Evolutionary conservation across 2,113 vertebrate species (phyloP), one percentile per base, ranked within the genome.

Genomic region (Pteruthius melanotis): DNA sequence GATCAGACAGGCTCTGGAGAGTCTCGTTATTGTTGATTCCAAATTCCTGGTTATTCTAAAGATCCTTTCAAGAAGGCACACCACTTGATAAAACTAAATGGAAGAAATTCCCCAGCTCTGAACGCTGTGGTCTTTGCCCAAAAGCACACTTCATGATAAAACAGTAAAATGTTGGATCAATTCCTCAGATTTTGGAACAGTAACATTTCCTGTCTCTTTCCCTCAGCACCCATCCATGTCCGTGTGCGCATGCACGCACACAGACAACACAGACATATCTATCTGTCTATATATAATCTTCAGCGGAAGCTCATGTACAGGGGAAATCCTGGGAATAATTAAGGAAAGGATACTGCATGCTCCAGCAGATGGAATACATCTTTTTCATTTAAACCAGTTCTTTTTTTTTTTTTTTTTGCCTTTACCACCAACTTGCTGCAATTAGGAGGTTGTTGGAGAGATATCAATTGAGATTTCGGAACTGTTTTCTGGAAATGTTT

Each of bases 341-440:
- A 97, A 93, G 79, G 66, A 92, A 95, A 95, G 95, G 95, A 94
- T 97, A 92, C 93, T 95, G 84, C 87, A 90, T 52, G 88, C 93
- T 95, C 42, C 80, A 93, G 94, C 95, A 97, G 97, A 95, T 75
- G 93, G 95, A 96, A 96, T 97, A 78, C 84, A 97, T 97, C 94
- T 95, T 97, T 97, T 96, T 94, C 84, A 94, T 94, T 96, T 96
- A 94, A 96, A 90, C 72, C 61, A 77, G 23, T n/a, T 59, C 44
- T 37, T 37, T 71, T 81, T 59, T 52, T 37, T 37, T 71, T 81
- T 86, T 87, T 86, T 86, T 91, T 22, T 2, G 6, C 23, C 88
- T 94, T 96, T 95, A 97, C 97, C 97, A 97, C 95, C 96, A 95
- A 97, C 95, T 97, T 96, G 94, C 97, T 97, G 95, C 96, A 97